Conservation (phyloP, 1,140 invertebrate genomes). For the Hirudo medicinalis region DNA sequence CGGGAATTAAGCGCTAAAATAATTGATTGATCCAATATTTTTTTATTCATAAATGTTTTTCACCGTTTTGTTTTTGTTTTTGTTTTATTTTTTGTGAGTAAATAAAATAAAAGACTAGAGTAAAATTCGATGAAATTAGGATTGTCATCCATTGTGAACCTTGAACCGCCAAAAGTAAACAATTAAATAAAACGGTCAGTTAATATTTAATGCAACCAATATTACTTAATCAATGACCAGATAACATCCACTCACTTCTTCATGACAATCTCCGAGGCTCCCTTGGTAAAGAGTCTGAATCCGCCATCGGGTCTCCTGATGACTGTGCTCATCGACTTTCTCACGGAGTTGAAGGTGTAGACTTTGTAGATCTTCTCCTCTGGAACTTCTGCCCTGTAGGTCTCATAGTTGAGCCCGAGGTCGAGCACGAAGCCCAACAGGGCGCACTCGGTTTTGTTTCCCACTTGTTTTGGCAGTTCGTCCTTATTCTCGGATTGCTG, state of each 20-base stretch:
- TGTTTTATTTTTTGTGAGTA: no score
- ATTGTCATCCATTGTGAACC: no score
- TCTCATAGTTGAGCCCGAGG: constrained; percentile 80
- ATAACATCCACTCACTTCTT: constrained; percentile 60
- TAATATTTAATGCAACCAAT: no score
- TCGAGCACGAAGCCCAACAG: constrained; percentile 68
- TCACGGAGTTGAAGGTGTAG: constrained; percentile 96
- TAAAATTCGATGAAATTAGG: no score
- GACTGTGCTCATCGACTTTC: constrained; percentile 97
- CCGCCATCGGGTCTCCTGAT: constrained; percentile 52
- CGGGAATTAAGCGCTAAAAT: no score
- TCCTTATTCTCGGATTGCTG: constrained; percentile 20
- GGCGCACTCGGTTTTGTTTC: constrained; percentile 95
- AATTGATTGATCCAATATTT: no score
- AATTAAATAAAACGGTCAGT: no score
- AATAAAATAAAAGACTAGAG: no score
- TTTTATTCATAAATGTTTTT: no score
- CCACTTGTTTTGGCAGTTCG: constrained; percentile 35
- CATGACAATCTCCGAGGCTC: constrained; percentile 96
- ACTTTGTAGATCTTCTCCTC: constrained; percentile 81
- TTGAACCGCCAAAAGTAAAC: no score
- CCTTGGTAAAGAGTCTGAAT: constrained; percentile 89
- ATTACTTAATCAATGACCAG: no score
- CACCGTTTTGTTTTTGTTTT: no score
- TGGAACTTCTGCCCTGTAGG: constrained; percentile 67